Conservation (phyloP, 2,113 vertebrate genomes). For the Terrapene triunguis region DNA sequence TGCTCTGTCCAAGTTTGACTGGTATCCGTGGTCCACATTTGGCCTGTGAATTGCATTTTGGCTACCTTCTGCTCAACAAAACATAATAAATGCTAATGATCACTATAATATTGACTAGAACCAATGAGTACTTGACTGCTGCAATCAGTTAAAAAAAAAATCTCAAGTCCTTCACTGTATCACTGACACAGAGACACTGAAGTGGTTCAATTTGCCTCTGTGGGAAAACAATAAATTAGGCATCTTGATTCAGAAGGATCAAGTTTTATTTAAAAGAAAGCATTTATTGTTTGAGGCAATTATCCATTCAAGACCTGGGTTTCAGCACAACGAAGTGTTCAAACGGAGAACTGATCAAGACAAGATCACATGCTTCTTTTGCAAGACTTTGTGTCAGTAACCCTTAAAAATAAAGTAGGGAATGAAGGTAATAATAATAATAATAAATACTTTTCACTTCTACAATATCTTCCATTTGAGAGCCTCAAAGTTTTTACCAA, state of each 20-base stretch:
- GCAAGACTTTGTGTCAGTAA: neutral
- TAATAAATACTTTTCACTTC: neutral
- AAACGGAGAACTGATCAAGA: rapidly evolving
- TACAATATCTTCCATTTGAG: neutral
- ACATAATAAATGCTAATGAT: neutral
- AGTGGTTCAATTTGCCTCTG: neutral
- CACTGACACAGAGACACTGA: neutral
- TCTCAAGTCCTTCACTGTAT: neutral
- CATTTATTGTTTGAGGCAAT: neutral
- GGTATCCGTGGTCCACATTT: neutral
- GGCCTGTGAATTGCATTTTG: rapidly evolving
- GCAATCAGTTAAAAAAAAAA: neutral
- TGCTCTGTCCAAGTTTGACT: rapidly evolving
- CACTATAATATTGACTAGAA: neutral
- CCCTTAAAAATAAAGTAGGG: neutral
- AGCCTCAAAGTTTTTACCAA: neutral
- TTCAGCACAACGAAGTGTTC: neutral
- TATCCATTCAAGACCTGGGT: neutral
- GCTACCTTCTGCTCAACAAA: neutral
- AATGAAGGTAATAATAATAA: no score
- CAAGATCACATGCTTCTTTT: neutral
- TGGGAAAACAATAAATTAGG: neutral
- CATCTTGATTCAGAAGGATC: neutral
- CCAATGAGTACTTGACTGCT: neutral
- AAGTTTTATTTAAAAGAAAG: neutral